Evolutionary conservation across 1,140 invertebrate species (phyloP), one percentile per base, ranked within the genome.

Genomic region (Bursaphelenchus mucronatus): DNA sequence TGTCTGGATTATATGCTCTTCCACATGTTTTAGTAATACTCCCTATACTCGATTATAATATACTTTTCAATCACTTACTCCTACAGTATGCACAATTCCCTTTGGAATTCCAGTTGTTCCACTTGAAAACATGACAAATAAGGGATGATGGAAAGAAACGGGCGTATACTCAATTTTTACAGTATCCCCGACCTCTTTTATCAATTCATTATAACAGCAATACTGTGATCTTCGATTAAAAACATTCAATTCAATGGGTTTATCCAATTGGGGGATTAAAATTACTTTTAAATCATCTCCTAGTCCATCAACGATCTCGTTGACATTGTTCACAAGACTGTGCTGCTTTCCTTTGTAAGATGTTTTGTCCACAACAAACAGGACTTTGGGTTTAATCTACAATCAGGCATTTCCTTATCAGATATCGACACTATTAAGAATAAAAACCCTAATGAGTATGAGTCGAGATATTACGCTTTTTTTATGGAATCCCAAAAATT

Each of bases 91-190:
- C 8, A 87, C 86, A 79, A 87, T 86, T 73, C 86, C 86, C 75
- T 87, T 87, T 46, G 87, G 87, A 15, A 82, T 78, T 11, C 87
- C 87, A 5, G 87, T 87, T 7, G 87, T 87, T 5, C 87, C 87
- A 4, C 85, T 86, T 6, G 85, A 85, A 75, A 86, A 87, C 82
- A 87, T 84, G 50, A 87, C 86, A 72, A 84, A 86, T n/a, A 87
- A 73, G 10, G 87, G 87, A 78, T 87, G 85, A 76, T 84, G 82
- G 68, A 87, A 87, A 1, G 86, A 83, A 15, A 85, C 44, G 8
- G 21, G 43, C 8, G 63, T 17, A 41, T 15, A 53, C 8, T 17
- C n/a, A 13, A 30, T 44, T 6, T 40, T 56, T 17, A 51, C 17
- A 19, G 55, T 43, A 21, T 66, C 30, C 30, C 30, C 47, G 10